phyloP scores from a whole-genome alignment of 2,113 vertebrate species.

The Blennius ocellaris region DNA sequence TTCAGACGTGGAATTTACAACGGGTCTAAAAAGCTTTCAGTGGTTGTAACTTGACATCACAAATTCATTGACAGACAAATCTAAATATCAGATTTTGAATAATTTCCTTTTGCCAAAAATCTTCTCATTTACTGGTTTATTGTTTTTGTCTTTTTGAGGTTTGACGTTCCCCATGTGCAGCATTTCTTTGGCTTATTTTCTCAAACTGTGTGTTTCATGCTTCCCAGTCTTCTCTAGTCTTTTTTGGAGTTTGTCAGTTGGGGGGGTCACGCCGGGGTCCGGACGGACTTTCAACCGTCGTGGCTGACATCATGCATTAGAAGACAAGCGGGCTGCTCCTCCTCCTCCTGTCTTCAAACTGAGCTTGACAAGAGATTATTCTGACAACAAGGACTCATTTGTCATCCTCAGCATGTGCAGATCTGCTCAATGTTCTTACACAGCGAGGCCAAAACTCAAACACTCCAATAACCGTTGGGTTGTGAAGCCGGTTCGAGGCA shows the following conservation, averaged over 20 bases:
- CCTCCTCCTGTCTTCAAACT: conserved; percentile 45
- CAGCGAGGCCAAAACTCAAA: not conserved
- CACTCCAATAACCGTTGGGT: not conserved
- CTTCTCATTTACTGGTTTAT: no score
- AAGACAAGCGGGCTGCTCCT: conserved; percentile 24
- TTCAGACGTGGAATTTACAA: no score
- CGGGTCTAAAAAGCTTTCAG: no score
- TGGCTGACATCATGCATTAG: conserved; percentile 14
- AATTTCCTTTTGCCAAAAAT: no score
- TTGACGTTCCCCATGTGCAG: no score
- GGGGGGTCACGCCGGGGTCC: conserved; percentile 1
- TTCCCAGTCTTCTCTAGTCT: not conserved
- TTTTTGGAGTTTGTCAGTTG: not conserved
- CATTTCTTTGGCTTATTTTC: no score
- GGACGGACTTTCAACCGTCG: not conserved
- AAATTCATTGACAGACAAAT: no score
- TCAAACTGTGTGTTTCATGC: not conserved
- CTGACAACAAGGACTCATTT: conserved; percentile 32
- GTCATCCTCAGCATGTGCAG: conserved; percentile 39
- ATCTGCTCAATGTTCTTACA: not conserved
- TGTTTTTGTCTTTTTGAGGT: no score
- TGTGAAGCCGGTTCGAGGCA: conserved; percentile 1
- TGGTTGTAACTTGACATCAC: no score
- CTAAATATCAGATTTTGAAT: no score
- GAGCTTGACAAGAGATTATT: conserved; percentile 35